Evolutionary conservation across 2,113 vertebrate species (phyloP), one percentile per base, ranked within the genome.

Genomic region (Haliaeetus leucogaster): DNA sequence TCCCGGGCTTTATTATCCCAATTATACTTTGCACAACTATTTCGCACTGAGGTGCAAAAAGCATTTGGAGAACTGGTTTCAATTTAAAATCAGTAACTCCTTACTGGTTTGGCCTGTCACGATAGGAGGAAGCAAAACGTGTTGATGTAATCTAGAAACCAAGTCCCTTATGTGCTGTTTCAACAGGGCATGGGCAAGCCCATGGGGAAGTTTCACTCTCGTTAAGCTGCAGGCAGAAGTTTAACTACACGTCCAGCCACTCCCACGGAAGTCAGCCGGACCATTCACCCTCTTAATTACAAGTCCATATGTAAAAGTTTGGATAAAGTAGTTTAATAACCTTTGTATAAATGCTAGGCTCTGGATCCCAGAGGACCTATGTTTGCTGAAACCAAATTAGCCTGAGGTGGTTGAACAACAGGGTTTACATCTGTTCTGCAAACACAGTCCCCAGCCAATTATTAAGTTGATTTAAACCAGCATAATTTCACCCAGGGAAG

Each of bases 21-120:
- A 76, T 85, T 82, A 85, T 7, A 30, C 65, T 92, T 91, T 61
- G 36, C 77, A 38, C 61, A 92, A 42, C 27, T 52, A 38, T 55
- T 86, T 74, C 34, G 30, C 43, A 26, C 63, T 1, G 2, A 30
- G 30, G 29, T 58, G 71, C 47, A 32, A 67, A 56, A 88, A 70
- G 70, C 17, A 2, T 94, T 82, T 71, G 73, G 73, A 87, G 81
- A 97, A 91, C 90, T 85, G 56, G 77, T 95, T 95, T 68, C 63
- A 38, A 0, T 79, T 47, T 65, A 38, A 91, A 95, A 79, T 63
- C 95, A 59, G 42, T 74, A 56, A 36, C 26, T 74, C 50, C 26
- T 59, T 65, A 84, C 92, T 91, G 70, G 94, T 91, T 93, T 85
- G 89, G n/a, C 77, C 86, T 73, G 93, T 84, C 70, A 58, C 0